A percentile compares a stretch with the other conserved stretches of the same genome.
phyloP scores from a whole-genome alignment of 2,113 vertebrate genomes.

The human (Homo sapiens) region DNA sequence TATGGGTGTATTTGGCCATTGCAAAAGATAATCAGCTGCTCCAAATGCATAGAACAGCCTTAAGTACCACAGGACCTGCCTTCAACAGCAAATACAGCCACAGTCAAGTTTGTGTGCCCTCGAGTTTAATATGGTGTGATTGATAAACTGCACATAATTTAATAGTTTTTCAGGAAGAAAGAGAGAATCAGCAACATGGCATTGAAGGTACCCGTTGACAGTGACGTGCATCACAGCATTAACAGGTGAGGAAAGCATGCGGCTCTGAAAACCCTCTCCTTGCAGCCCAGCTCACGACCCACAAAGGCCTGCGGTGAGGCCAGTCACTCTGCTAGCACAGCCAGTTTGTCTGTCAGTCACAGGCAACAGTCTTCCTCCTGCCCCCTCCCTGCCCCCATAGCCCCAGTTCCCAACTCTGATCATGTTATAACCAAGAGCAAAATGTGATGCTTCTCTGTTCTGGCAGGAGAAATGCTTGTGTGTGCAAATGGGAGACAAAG shows the following conservation, averaged over 20 bases:
- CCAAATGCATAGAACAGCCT: not conserved
- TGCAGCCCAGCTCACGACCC: not conserved
- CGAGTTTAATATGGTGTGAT: not conserved
- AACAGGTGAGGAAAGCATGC: not conserved
- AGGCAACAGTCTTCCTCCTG: not conserved
- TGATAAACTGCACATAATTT: not conserved
- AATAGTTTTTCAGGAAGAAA: not conserved
- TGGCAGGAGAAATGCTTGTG: not conserved
- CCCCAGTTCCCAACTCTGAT: not conserved
- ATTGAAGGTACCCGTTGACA: not conserved
- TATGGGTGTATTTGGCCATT: not conserved
- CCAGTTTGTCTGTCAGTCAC: not conserved
- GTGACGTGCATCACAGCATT: not conserved
- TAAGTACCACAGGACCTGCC: not conserved
- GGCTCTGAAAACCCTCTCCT: not conserved
- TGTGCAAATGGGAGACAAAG: not conserved
- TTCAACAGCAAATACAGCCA: not conserved
- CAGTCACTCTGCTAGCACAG: not conserved
- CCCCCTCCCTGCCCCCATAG: fast-evolving
- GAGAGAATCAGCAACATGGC: not conserved
- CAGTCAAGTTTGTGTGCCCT: constrained; percentile 4
- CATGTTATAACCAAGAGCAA: not conserved
- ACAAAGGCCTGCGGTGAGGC: not conserved
- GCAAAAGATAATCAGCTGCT: constrained; percentile 17
- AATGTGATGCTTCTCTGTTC: not conserved